Percentiles rank a stretch among this genome's conserved stretches.
These are phyloP conservation scores for Thamnophis sirtalis DNA, from an alignment of 2,113 vertebrate genomes.

Conservation along the genomic window DNA sequence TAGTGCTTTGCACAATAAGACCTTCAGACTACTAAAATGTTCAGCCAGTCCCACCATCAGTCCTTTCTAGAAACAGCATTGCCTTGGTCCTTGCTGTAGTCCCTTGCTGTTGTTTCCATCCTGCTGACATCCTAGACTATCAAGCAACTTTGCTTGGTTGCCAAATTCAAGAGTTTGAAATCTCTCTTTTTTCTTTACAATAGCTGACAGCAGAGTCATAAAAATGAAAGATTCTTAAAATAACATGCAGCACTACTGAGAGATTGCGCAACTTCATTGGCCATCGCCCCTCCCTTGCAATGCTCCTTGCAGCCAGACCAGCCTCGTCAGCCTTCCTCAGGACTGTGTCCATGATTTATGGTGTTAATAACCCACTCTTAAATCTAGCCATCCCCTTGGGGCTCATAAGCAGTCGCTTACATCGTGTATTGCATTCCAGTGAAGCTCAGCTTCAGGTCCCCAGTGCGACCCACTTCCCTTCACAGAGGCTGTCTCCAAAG, in stretches of 20 bases:
- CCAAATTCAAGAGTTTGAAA: slow-evolving; percentile 45
- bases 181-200: slow-evolving; percentile 27
- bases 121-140: not conserved
- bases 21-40: not conserved
- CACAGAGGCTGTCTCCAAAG: not conserved
- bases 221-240: slow-evolving; percentile 61
- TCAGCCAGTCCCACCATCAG: not conserved
- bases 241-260: slow-evolving; percentile 23
- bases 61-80: not conserved
- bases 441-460: slow-evolving; percentile 16
- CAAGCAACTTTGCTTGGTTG: not conserved
- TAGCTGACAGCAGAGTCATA: slow-evolving; percentile 41
- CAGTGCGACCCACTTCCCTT: not conserved
- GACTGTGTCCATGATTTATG: slow-evolving; percentile 65
- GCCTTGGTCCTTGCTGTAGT: not conserved
- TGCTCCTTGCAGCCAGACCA: slow-evolving; percentile 26
- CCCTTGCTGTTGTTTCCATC: not conserved
- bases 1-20: not conserved
- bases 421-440: rapidly evolving
- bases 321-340: slow-evolving; percentile 47
- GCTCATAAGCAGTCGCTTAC: slow-evolving; percentile 46
- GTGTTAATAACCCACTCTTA: slow-evolving; percentile 62
- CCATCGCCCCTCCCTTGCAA: slow-evolving; percentile 6
- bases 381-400: slow-evolving; percentile 39
- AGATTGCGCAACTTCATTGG: slow-evolving; percentile 26